Evolutionary conservation across 2,113 vertebrate genomes (phyloP).

Genomic region (Rafetus swinhoei): DNA sequence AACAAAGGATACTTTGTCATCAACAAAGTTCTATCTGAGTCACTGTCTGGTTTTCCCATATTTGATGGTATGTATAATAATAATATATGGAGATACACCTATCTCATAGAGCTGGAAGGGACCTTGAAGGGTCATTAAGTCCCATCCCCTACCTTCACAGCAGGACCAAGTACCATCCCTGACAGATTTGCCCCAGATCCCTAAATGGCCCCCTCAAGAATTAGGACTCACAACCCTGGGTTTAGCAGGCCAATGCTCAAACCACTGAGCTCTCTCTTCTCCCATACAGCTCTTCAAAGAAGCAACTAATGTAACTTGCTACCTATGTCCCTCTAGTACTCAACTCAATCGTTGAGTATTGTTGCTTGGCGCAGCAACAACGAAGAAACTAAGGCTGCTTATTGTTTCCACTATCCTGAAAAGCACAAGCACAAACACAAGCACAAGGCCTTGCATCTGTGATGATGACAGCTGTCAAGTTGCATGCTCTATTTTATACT

Average conservation of each 20-base stretch:
- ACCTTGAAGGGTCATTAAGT: too few relatives aligned
- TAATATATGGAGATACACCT: too few relatives aligned
- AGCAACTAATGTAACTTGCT: not conserved
- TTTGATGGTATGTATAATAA: not conserved
- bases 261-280: too few relatives aligned
- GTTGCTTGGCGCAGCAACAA: too few relatives aligned
- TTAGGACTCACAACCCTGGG: too few relatives aligned
- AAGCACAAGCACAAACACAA: accelerated
- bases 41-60: not conserved
- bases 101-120: too few relatives aligned
- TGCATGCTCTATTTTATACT: not conserved
- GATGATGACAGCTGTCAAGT: accelerated
- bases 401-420: accelerated
- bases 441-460: not conserved
- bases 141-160: too few relatives aligned
- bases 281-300: not conserved
- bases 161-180: too few relatives aligned
- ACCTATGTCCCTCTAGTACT: accelerated
- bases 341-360: too few relatives aligned
- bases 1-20: not conserved
- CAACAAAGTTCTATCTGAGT: not conserved
- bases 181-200: too few relatives aligned
- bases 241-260: too few relatives aligned
- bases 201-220: too few relatives aligned
- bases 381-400: accelerated